Evolutionary conservation across 1,140 invertebrate species (phyloP), one percentile per base, ranked within the genome.

Genomic region (Charaxes varanes): DNA sequence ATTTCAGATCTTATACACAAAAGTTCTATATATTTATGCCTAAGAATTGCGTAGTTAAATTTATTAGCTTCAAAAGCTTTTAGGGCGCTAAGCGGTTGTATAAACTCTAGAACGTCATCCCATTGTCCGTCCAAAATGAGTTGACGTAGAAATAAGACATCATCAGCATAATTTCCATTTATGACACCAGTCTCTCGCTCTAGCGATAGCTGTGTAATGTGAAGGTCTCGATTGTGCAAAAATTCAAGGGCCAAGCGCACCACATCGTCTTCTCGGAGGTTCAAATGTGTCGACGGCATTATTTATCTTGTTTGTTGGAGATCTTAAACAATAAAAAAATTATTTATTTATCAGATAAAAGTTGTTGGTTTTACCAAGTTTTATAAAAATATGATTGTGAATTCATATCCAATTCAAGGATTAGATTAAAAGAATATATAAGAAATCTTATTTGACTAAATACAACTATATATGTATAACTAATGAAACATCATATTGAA

Each of bases 41-140:
- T 91, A 17, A 96, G 86, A 32, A 99, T 93, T 8, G 92, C 86
- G 62, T 95, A 98, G 38, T 88, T 90, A 68, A 98, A 97, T 66
- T 90, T 90, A 46, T 92, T 89, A 66, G 89, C 89, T 60, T 95
- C 91, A 68, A 95, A 95, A 17, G 89, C 87, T 50, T 90, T 91
- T 0, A 96, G 80, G 2, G 90, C 88, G 74, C 94, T 92, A n/a
- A 99, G 84, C 0, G 97, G 97, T 81, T 98, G 95, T 33, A 99
- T 93, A 78, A 99, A 99, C 64, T 98, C 95, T 8, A 98, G 84
- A 1, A 94, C 96, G 80, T 98, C 96, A 81, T 99, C 97, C 97
- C 97, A 99, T 84, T 98, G 96, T 13, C 97, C 97, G 82, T 99
- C 97, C 6, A 99, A 87, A 52, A 99, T 97, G 6, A 99, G 87